Evolutionary conservation across 1,140 invertebrate genomes (phyloP).

Genomic region (Bradynema listronoti): DNA sequence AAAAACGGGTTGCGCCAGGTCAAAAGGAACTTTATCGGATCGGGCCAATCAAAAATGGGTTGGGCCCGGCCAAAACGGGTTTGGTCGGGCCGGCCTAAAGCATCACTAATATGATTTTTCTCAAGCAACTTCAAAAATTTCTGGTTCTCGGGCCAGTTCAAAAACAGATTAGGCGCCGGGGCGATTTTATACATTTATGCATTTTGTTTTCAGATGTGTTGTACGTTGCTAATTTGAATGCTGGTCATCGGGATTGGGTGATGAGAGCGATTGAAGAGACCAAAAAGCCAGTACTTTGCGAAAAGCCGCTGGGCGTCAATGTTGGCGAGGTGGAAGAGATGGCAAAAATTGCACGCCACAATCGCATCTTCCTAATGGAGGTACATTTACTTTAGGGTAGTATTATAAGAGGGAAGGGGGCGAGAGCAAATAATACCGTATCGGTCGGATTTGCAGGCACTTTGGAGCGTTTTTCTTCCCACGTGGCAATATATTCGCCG

Average conservation of each 20-base stretch:
- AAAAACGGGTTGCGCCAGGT: too few species aligned
- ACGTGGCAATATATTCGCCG: constrained; percentile 12
- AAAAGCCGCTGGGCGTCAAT: constrained; percentile 38
- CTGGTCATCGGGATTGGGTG: constrained; percentile 21
- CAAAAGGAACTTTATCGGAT: too few species aligned
- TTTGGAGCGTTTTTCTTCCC: constrained; percentile 27
- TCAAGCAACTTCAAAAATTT: too few species aligned
- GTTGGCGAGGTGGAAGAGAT: constrained; percentile 29
- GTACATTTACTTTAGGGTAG: constrained; percentile 17
- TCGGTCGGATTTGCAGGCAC: constrained; percentile 24
- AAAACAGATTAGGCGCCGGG: too few species aligned
- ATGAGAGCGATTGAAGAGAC: constrained; percentile 23
- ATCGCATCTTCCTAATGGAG: constrained; percentile 31
- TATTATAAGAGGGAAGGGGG: too few species aligned
- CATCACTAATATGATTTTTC: too few species aligned
- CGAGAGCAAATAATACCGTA: too few species aligned
- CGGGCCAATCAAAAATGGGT: too few species aligned
- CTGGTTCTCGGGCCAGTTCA: too few species aligned
- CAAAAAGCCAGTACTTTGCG: constrained; percentile 41
- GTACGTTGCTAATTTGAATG: constrained; percentile 24
- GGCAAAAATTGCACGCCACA: constrained; percentile 24
- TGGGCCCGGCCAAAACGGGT: too few species aligned
- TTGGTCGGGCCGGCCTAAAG: too few species aligned
- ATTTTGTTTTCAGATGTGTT: constrained; percentile 26
- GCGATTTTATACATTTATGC: too few species aligned